phyloP scores from a whole-genome alignment of 1,140 invertebrate genomes.

The Nasonia giraulti region DNA sequence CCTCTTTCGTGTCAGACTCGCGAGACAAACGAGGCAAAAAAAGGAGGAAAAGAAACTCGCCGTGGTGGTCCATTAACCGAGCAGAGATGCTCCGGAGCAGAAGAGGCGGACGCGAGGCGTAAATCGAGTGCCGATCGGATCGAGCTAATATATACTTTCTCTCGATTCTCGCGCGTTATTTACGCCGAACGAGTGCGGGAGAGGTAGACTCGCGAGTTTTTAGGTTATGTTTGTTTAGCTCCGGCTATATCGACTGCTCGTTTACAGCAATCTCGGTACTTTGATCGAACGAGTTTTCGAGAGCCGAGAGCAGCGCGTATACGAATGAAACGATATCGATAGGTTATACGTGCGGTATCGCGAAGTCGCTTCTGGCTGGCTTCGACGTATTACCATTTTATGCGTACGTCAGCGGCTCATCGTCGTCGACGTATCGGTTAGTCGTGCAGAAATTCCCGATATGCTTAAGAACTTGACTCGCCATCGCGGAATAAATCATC shows the following conservation, averaged over 20 bases:
- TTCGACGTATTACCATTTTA: too few species aligned
- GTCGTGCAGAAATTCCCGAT: slow-evolving; percentile 18
- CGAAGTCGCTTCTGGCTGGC: too few species aligned
- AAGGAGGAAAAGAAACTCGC: not conserved
- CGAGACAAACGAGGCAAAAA: not conserved
- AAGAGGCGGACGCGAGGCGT: not conserved
- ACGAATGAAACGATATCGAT: not conserved
- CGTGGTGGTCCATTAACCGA: not conserved
- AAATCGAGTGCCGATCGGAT: not conserved
- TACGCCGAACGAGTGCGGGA: not conserved
- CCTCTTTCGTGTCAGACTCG: not conserved
- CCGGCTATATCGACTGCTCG: not conserved
- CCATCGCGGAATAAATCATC: not conserved
- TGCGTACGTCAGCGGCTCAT: not conserved
- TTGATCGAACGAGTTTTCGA: not conserved
- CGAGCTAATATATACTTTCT: too few species aligned
- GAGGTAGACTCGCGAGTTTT: slow-evolving; percentile 1
- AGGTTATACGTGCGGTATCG: too few species aligned
- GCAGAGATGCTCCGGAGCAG: not conserved
- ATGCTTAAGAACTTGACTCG: not conserved
- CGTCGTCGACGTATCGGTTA: not conserved
- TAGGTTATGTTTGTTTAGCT: slow-evolving; percentile 6
- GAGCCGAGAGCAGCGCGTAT: not conserved
- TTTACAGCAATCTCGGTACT: slow-evolving; percentile 14
- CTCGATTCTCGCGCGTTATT: not conserved